Evolutionary conservation across 1,140 invertebrate genomes (phyloP), one percentile per base, ranked within the genome.

Genomic region (Plodia interpunctella): DNA sequence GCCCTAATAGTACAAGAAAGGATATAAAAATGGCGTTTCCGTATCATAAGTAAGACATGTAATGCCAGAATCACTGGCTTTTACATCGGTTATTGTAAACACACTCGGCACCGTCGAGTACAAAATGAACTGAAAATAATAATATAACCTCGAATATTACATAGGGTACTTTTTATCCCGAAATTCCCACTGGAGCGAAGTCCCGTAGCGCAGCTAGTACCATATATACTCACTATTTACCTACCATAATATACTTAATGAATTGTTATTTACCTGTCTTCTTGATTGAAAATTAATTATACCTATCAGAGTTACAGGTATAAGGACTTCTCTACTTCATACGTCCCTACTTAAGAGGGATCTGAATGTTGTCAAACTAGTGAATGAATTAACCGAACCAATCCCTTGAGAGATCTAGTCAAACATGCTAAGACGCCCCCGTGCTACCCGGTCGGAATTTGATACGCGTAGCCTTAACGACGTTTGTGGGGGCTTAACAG

Each of bases 351-450:
- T 44, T 15, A 15, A 44, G n/a, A 6, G 38, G 6, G 11, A 10
- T 11, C 30, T 1, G 38, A 15, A 44, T 6, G 1, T 15, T 44
- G 1, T n/a, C 13, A 0, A 44, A 44, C 38, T 4, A 44, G 2
- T 44, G 38, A 44, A 44, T 44, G 38, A 15, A 44, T 44, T 44
- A 44, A 44, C 38, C 13, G 38, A 44, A 15, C 38, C 38, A 44
- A 44, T 44, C 38, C 38, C 38, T 44, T n/a, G 38, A 44, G 38
- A 44, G 13, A 15, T 44, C 13, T 6, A 2, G 38, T 15, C 13
- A 44, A 44, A 44, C 38, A 44, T 44, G 38, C 10, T 44, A 15
- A 44, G 38, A 44, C 38, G 38, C 15, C 38, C 35, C 2, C 15
- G 6, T 44, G 15, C 15, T 15, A 44, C 13, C 38, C 38, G n/a